Evolutionary conservation across 2,888 invertebrate species (phyloP).

Genomic region (Lasius fuliginosus): DNA sequence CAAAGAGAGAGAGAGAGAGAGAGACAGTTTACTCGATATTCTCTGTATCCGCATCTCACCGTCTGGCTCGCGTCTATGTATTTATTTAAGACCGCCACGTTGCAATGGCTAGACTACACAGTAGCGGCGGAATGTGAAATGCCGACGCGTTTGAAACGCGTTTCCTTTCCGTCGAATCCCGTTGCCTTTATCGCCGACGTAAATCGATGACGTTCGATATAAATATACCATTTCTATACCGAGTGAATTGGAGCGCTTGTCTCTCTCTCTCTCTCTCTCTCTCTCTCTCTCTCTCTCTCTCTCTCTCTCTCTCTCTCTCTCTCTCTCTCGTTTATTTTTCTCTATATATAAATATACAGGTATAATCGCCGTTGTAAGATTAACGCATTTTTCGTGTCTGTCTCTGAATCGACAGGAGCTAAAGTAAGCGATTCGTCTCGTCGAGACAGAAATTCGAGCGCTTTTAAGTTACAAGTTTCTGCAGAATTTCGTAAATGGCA

Average conservation of each 20-base stretch:
- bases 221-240: not conserved
- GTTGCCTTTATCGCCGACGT: conserved; percentile 15
- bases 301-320: not conserved
- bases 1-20: not conserved
- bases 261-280: not conserved
- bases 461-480: not conserved
- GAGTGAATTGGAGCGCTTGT: conserved; percentile 16
- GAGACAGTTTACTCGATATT: conserved; percentile 37
- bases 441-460: not conserved
- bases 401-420: not conserved
- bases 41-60: not conserved
- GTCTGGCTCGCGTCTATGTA: conserved; percentile 5
- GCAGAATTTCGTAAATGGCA: not conserved
- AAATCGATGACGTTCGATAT: conserved; percentile 27
- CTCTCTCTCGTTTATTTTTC: conserved; percentile 24
- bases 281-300: conserved; percentile 8
- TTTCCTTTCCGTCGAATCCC: conserved; percentile 20
- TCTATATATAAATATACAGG: not conserved
- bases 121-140: conserved; percentile 20
- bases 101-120: conserved; percentile 11
- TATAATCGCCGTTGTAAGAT: not conserved
- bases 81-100: conserved; percentile 15
- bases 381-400: not conserved
- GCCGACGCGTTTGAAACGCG: conserved; percentile 22
- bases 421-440: conserved; percentile 9